These are phyloP conservation scores for Hypomecis atomaria DNA, from an alignment of 2,888 invertebrate species.

Conservation along the genomic window DNA sequence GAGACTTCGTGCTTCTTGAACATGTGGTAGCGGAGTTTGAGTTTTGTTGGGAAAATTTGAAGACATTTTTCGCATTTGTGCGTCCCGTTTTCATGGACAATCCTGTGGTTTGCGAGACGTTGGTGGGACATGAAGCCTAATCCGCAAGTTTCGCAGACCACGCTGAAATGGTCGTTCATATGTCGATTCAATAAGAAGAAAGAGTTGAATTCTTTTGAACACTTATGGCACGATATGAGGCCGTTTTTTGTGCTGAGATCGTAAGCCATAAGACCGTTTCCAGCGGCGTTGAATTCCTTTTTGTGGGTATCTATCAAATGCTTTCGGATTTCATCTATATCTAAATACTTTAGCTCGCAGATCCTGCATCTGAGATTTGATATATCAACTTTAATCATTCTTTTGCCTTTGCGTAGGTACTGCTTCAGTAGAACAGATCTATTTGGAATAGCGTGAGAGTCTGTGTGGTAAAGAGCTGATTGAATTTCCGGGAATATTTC, in stretches of 20 bases:
- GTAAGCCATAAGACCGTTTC: slow-evolving; percentile 76
- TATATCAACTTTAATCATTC: slow-evolving; percentile 77
- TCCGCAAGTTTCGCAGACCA: slow-evolving; percentile 78
- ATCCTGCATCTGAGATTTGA: slow-evolving; percentile 71
- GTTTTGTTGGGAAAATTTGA: slow-evolving; percentile 70
- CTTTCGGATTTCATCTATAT: slow-evolving; percentile 69
- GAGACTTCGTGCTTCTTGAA: slow-evolving; percentile 72
- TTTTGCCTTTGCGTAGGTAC: slow-evolving; percentile 72
- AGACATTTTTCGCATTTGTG: slow-evolving; percentile 73
- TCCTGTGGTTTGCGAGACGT: slow-evolving; percentile 70
- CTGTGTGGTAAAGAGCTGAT: slow-evolving; percentile 48
- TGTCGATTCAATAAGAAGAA: slow-evolving; percentile 75
- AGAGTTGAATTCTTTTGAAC: slow-evolving; percentile 71
- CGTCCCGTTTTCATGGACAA: slow-evolving; percentile 72
- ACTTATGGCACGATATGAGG: slow-evolving; percentile 69
- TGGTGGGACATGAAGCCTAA: slow-evolving; percentile 77
- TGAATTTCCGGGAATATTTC: slow-evolving; percentile 74
- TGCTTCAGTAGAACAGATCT: slow-evolving; percentile 66
- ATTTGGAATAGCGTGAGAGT: slow-evolving; percentile 54
- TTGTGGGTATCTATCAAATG: slow-evolving; percentile 66
- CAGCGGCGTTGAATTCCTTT: slow-evolving; percentile 75
- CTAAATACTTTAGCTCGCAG: slow-evolving; percentile 70
- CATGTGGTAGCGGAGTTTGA: slow-evolving; percentile 72
- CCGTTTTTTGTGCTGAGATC: slow-evolving; percentile 65
- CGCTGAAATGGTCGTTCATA: slow-evolving; percentile 78